These are phyloP conservation scores for Hipparchia sbordonii DNA, from an alignment of 2,888 invertebrate genomes.

Conservation along the genomic window DNA sequence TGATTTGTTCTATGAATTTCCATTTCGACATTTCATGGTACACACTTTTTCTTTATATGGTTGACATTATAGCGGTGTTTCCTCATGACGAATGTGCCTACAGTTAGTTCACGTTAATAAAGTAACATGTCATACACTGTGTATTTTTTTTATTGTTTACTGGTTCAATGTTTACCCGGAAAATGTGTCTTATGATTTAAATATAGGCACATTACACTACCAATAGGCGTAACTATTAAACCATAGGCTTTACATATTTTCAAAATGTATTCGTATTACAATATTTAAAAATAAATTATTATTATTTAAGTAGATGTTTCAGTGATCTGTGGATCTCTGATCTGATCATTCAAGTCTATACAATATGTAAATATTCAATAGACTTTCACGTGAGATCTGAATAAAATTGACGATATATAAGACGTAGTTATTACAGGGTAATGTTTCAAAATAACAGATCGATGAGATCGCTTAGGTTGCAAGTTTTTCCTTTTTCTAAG, in stretches of 20 bases:
- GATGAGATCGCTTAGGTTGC: too few species aligned
- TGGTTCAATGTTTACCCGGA: constrained; percentile 8
- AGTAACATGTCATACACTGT: constrained; percentile 23
- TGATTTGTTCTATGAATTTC: constrained; percentile 14
- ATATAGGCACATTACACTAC: constrained; percentile 1
- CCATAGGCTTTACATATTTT: background rate
- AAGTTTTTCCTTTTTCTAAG: too few species aligned
- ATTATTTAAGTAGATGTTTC: too few species aligned
- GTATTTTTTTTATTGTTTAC: constrained; percentile 12
- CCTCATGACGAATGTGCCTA: constrained; percentile 53
- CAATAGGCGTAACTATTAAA: background rate
- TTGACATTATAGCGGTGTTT: constrained; percentile 40
- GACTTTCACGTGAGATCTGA: too few species aligned
- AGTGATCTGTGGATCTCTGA: too few species aligned
- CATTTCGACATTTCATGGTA: constrained; percentile 15
- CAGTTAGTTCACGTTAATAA: constrained; percentile 36
- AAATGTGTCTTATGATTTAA: constrained; percentile 13
- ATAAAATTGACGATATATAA: too few species aligned
- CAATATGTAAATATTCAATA: background rate
- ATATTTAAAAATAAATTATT: too few species aligned
- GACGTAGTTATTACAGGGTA: too few species aligned
- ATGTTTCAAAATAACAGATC: too few species aligned
- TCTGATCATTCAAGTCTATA: too few species aligned
- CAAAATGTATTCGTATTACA: too few species aligned
- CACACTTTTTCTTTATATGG: constrained; percentile 10